Conservation (phyloP, 2,797 vertebrate genomes). For the Tokudaia muenninki region DNA sequence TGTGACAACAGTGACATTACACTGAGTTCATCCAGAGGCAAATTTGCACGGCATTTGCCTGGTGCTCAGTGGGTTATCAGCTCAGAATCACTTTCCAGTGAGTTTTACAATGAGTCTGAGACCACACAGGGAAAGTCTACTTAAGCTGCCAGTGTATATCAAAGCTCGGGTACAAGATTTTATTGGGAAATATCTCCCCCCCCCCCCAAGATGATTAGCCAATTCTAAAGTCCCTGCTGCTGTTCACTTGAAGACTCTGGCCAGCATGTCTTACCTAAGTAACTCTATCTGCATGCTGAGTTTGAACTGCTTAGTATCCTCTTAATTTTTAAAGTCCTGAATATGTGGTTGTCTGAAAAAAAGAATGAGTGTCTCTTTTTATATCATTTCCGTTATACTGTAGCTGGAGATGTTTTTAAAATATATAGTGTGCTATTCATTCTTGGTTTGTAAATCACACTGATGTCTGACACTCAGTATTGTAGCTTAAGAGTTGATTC, state of each 20-base stretch:
- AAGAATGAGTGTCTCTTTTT: background rate
- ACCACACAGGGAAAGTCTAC: background rate
- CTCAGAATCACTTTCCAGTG: background rate
- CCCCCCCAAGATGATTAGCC: background rate
- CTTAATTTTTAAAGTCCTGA: background rate
- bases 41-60: background rate
- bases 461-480: slow-evolving; percentile 4
- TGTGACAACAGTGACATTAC: background rate
- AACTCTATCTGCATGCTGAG: background rate
- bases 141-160: background rate
- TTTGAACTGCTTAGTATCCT: background rate
- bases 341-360: background rate
- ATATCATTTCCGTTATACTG: background rate
- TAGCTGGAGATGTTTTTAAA: slow-evolving; percentile 33
- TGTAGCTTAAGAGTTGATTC: slow-evolving; percentile 33
- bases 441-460: slow-evolving; percentile 63
- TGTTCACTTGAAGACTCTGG: background rate
- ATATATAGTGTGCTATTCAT: slow-evolving; percentile 61
- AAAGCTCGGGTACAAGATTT: background rate
- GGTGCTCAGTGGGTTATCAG: background rate
- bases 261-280: background rate
- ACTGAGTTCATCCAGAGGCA: background rate
- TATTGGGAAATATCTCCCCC: background rate
- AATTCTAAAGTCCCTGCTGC: background rate
- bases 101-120: background rate